phyloP scores from a whole-genome alignment of 2,888 invertebrate species.

The Dolichopus griseipennis region DNA sequence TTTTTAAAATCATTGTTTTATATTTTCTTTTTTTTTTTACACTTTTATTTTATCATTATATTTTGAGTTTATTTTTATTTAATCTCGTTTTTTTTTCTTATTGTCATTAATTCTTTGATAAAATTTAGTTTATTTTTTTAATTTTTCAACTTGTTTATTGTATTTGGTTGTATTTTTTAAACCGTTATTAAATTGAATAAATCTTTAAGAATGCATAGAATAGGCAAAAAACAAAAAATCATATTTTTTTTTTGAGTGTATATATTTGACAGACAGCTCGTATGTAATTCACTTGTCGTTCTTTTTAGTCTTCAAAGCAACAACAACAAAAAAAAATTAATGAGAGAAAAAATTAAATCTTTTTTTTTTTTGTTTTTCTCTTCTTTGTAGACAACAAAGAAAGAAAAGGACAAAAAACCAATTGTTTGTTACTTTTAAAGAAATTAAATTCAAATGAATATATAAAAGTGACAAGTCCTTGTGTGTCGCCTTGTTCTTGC shows the following conservation, averaged over 20 bases:
- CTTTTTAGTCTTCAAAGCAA: not conserved
- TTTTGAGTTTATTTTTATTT: too few species aligned
- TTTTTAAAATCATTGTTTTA: too few species aligned
- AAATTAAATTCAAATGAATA: not conserved
- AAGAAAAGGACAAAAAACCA: too few species aligned
- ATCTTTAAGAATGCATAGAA: not conserved
- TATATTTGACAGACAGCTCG: not conserved
- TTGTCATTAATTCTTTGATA: not conserved
- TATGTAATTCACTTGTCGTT: not conserved
- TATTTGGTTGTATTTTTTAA: not conserved
- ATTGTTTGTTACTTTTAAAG: not conserved
- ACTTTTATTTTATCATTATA: too few species aligned
- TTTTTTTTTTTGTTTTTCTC: too few species aligned
- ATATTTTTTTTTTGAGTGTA: too few species aligned
- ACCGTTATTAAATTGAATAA: conserved; percentile 4
- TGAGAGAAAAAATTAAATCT: not conserved
- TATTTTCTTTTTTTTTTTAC: too few species aligned
- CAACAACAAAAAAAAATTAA: not conserved
- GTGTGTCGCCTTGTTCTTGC: not conserved
- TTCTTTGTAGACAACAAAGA: too few species aligned
- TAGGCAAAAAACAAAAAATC: too few species aligned
- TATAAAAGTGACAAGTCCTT: too few species aligned
- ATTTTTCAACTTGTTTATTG: not conserved
- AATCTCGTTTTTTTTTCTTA: too few species aligned
- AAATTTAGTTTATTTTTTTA: not conserved